Base-by-base conservation (phyloP, 35 echinoderm and acorn worm species). In the Lytechinus pictus region DNA sequence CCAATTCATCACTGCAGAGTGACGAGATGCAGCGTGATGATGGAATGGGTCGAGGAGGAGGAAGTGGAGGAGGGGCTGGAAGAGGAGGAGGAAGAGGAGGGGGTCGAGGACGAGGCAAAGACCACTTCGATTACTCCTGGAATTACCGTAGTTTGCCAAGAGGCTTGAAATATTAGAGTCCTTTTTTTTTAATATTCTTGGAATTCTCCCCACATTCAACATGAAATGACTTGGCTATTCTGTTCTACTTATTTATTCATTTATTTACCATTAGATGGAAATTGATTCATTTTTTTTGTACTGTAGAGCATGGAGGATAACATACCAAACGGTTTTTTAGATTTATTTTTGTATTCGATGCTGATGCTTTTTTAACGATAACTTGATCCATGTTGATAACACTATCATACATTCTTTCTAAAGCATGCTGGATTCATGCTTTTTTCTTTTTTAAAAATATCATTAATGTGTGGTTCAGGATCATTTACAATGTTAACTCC, bases 101-200 rank as follows among this genome's bases (percentile, higher is more conserved):
- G 52, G 88, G 88, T 52, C 16, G 88, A 90, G 88, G 88, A 90
- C 10, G 53, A 27, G 92, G 92, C n/a, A 86, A 57, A 60, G 95
- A 98, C 52, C 54, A 89, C 54, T 94, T 97, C 57, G 98, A 99
- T 88, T 88, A 95, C 93, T 95, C 86, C 95, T 99, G 98, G 98
- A 96, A 96, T 21, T 99, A 99, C 91, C 91, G 98, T 14, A 99
- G 98, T 95, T 93, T 99, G 54, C 98, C 98, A 51, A 94, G 98
- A 79, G 97, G 94, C 89, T 94, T 98, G 91, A 95, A 96, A 14
- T 97, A 98, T 79, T 98, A 88, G 92, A 92, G 54, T 27, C 21
- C 56, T 3, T 93, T 9, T 28, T 60, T 61, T 54, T 33, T 54
- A 27, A 19, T 28, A 54, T 24, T 79, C 57, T 27, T 24, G 8